A percentile compares a stretch with the other conserved stretches of the same genome.
phyloP scores from a whole-genome alignment of 2,113 vertebrate genomes.

The Pomatostomus ruficeps region DNA sequence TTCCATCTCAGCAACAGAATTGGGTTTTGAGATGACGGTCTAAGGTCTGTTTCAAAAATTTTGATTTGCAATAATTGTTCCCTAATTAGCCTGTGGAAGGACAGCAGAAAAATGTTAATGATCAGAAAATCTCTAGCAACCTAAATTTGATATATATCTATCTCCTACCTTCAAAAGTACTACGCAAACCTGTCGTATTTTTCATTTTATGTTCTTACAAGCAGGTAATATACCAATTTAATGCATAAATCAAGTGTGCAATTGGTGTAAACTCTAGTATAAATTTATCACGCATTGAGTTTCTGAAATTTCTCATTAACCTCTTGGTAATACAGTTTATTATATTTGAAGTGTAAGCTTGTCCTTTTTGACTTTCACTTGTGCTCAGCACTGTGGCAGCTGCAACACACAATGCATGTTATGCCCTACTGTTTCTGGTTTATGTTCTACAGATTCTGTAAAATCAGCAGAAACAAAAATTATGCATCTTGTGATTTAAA shows the following conservation, averaged over 20 bases:
- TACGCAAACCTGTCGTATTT: background rate
- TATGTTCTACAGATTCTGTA: background rate
- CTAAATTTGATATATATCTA: background rate
- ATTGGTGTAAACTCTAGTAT: background rate
- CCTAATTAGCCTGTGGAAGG: background rate
- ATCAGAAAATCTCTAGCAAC: background rate
- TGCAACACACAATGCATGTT: background rate
- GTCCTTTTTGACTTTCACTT: background rate
- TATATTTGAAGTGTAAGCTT: background rate
- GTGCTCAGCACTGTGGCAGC: background rate
- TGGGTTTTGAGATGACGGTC: background rate
- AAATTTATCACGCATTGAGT: background rate
- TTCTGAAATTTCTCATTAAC: constrained; percentile 1
- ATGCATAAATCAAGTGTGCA: background rate
- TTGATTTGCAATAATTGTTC: background rate
- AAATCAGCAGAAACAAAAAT: background rate
- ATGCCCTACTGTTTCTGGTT: background rate
- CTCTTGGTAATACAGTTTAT: background rate
- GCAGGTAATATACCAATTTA: background rate
- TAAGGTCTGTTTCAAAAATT: background rate
- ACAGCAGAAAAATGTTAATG: background rate
- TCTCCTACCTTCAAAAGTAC: background rate
- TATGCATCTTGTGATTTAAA: background rate
- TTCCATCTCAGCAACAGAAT: background rate
- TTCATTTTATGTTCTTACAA: background rate